These are phyloP conservation scores for Sycobia sp. DNA, from an alignment of 1,140 invertebrate genomes.

Conservation along the genomic window DNA sequence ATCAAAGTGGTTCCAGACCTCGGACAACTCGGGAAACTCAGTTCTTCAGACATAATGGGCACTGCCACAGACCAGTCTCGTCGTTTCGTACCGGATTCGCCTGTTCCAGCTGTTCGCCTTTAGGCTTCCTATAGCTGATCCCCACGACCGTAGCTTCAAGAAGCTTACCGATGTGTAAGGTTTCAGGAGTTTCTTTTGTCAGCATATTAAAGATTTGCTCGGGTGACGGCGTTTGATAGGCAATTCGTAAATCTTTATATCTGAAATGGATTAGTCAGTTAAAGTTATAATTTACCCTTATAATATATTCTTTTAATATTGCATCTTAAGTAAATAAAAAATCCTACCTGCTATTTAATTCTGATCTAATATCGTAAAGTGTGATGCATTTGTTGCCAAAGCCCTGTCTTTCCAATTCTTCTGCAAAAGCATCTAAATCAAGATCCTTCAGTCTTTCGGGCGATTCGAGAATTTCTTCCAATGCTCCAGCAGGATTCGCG, in stretches of 20 bases:
- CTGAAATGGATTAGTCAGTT: conserved; percentile 61
- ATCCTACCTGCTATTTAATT: conserved; percentile 72
- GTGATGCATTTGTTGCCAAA: conserved; percentile 98
- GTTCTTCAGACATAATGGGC: conserved; percentile 96
- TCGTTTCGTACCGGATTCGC: conserved; percentile 94
- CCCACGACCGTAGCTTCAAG: conserved; percentile 75
- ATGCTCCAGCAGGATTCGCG: conserved; percentile 91
- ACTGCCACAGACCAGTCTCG: conserved; percentile 94
- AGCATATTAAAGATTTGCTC: conserved; percentile 94
- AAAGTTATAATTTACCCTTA: not conserved
- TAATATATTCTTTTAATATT: not conserved
- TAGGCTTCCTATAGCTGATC: conserved; percentile 86
- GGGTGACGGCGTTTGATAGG: conserved; percentile 78
- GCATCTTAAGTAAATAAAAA: not conserved
- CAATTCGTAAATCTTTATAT: conserved; percentile 90
- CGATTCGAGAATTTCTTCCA: conserved; percentile 96
- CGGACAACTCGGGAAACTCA: conserved; percentile 92
- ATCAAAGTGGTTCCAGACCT: conserved; percentile 99
- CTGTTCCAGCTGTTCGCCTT: conserved; percentile 91
- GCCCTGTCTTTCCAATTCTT: conserved; percentile 93
- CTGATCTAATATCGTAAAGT: conserved; percentile 95
- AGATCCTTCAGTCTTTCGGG: conserved; percentile 95
- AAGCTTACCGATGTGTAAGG: conserved; percentile 91
- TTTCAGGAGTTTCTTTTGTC: conserved; percentile 95
- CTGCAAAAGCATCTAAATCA: conserved; percentile 97